Conservation (phyloP, 2,888 invertebrate species). For the Drosophila siamana region DNA sequence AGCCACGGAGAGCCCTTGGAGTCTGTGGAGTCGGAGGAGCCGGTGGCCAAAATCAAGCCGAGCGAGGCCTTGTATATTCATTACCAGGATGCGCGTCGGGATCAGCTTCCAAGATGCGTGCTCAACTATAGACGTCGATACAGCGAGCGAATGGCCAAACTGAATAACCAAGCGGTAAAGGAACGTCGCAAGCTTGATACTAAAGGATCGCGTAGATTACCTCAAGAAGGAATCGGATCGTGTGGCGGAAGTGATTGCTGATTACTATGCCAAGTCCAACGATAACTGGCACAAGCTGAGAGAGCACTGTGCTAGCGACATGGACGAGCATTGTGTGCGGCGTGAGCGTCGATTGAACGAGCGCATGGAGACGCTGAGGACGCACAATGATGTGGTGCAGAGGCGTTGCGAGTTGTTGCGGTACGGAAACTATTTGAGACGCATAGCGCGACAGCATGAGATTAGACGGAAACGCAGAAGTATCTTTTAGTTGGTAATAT, state of each 20-base stretch:
- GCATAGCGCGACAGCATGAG: slow-evolving; percentile 28
- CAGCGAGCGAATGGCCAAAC: not conserved
- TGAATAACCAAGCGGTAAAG: slow-evolving; percentile 5
- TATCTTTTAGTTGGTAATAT: slow-evolving; percentile 37
- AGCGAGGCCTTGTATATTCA: slow-evolving; percentile 34
- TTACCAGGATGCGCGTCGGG: slow-evolving; percentile 11
- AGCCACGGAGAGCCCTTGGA: not conserved
- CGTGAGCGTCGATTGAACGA: not conserved
- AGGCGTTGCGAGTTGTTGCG: slow-evolving; percentile 14
- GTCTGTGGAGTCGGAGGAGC: not conserved
- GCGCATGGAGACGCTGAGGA: slow-evolving; percentile 4
- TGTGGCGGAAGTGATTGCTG: not conserved
- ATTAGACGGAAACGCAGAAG: slow-evolving; percentile 31
- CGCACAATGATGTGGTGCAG: slow-evolving; percentile 34
- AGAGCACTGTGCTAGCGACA: slow-evolving; percentile 4
- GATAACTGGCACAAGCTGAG: not conserved
- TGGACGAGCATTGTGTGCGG: slow-evolving; percentile 32
- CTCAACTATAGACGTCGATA: not conserved
- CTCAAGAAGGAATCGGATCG: not conserved
- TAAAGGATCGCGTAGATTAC: slow-evolving; percentile 3
- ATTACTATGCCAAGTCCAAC: not conserved
- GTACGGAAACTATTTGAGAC: slow-evolving; percentile 27
- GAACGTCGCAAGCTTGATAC: not conserved
- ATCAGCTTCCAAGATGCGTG: slow-evolving; percentile 26
- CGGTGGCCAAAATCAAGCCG: not conserved